phyloP scores from a whole-genome alignment of 2,113 vertebrate genomes.

The Phyllostomus hastatus region DNA sequence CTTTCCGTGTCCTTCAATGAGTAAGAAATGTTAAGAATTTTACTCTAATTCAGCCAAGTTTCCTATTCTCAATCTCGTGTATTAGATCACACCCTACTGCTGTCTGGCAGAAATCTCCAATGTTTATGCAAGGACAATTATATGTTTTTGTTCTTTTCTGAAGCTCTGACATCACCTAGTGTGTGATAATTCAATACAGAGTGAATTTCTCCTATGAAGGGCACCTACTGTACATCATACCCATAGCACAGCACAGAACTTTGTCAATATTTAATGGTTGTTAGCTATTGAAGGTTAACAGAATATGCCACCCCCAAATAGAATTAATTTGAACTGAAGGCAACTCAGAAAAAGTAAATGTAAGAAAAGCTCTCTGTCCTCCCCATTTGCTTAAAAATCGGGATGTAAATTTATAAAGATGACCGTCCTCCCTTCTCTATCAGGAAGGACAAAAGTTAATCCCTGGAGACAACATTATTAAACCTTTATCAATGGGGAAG shows the following conservation, averaged over 20 bases:
- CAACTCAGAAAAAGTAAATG: neutral
- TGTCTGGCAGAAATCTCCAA: neutral
- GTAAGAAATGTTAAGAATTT: neutral
- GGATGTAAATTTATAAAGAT: neutral
- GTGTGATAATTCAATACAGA: neutral
- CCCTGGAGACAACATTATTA: neutral
- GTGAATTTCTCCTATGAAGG: neutral
- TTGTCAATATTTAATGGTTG: neutral
- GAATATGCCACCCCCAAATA: neutral
- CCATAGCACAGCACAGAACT: neutral
- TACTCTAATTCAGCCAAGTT: neutral
- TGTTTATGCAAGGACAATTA: neutral
- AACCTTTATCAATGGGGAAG: neutral
- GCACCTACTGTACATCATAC: neutral
- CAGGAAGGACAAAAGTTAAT: neutral
- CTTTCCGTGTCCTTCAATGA: neutral
- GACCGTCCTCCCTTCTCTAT: neutral
- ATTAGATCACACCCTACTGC: neutral
- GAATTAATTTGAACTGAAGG: neutral
- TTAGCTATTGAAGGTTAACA: neutral
- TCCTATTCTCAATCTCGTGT: neutral
- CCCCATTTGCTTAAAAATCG: neutral
- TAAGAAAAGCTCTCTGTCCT: neutral
- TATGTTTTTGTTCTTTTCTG: neutral
- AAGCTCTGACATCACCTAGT: neutral